These are phyloP conservation scores for Blastobasis adustella DNA, from an alignment of 2,888 invertebrate species.

Conservation along the genomic window DNA sequence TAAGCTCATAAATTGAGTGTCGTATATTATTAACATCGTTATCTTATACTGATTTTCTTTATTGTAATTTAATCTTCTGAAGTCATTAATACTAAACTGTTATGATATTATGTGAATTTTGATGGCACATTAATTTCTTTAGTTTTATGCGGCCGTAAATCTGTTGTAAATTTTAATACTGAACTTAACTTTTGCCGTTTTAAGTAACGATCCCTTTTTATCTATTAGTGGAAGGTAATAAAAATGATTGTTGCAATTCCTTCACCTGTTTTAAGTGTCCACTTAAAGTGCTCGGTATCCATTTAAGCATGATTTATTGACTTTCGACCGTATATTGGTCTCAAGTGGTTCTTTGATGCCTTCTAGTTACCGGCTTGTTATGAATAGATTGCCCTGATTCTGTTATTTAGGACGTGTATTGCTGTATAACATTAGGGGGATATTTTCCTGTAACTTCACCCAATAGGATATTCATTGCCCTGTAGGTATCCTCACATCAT, in stretches of 20 bases:
- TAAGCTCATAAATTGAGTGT: no score
- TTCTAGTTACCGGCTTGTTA: slow-evolving; percentile 35
- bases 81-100: slow-evolving; percentile 1
- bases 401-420: no score
- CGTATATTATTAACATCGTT: not conserved
- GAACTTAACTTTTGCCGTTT: not conserved
- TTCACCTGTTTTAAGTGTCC: slow-evolving; percentile 30
- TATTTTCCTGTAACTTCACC: no score
- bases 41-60: not conserved
- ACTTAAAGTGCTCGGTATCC: slow-evolving; percentile 44
- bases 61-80: not conserved
- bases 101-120: slow-evolving; percentile 5
- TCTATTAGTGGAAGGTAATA: slow-evolving; percentile 6
- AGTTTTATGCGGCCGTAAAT: slow-evolving; percentile 3
- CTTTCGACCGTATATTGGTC: slow-evolving; percentile 30
- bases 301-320: slow-evolving; percentile 55
- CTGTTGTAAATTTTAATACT: slow-evolving; percentile 4
- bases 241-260: slow-evolving; percentile 15
- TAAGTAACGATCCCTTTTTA: slow-evolving; percentile 4
- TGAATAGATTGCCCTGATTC: slow-evolving; percentile 1
- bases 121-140: slow-evolving; percentile 7
- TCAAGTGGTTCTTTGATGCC: slow-evolving; percentile 43
- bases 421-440: no score
- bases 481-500: no score
- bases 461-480: no score